phyloP scores from a whole-genome alignment of 2,888 invertebrate genomes.

The Boloria euphrosyne region DNA sequence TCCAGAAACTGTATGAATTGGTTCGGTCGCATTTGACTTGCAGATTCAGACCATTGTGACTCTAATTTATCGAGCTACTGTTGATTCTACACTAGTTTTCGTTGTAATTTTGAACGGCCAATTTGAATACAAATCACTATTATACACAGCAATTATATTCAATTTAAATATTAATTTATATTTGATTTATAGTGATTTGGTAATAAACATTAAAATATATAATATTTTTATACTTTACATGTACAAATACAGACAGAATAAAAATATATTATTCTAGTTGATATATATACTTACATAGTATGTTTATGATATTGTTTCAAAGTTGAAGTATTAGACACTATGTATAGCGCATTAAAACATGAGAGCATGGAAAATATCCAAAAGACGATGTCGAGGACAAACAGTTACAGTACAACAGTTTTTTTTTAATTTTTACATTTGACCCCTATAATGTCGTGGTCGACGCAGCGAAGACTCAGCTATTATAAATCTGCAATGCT shows the following conservation, averaged over 20 bases:
- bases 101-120: neutral
- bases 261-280: too few species aligned
- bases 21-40: constrained; percentile 30
- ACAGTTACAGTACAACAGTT: neutral
- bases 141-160: constrained; percentile 8
- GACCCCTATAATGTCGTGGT: neutral
- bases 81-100: constrained; percentile 16
- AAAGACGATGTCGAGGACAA: too few species aligned
- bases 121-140: constrained; percentile 19
- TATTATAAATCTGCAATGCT: constrained; percentile 9
- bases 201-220: too few species aligned
- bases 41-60: constrained; percentile 26
- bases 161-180: neutral
- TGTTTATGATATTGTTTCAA: too few species aligned
- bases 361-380: too few species aligned
- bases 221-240: too few species aligned
- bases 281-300: too few species aligned
- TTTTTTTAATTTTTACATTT: neutral
- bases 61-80: constrained; percentile 22
- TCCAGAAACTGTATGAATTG: constrained; percentile 24
- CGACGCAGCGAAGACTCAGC: neutral
- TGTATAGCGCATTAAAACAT: too few species aligned
- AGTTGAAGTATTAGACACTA: too few species aligned
- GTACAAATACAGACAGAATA: too few species aligned
- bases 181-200: too few species aligned